Evolutionary conservation across 2,888 invertebrate genomes (phyloP).

Genomic region (Zelleria hepariella): DNA sequence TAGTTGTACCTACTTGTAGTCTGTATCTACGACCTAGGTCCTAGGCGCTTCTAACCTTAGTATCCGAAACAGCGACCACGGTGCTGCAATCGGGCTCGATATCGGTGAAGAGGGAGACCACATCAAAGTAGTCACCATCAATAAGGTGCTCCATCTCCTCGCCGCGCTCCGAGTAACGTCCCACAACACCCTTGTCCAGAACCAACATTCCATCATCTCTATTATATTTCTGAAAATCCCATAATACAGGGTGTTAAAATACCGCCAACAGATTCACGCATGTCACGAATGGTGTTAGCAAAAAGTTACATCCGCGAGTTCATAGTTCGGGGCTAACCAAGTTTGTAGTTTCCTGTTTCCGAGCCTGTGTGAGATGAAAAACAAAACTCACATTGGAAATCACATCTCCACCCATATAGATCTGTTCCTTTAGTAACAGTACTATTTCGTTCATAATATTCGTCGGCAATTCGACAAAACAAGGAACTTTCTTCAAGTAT

Average conservation of each 20-base stretch:
- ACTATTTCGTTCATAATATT: background rate
- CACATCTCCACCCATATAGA: background rate
- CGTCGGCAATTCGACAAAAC: background rate
- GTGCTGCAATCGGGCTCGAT: background rate
- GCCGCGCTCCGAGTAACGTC: background rate
- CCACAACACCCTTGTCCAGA: background rate
- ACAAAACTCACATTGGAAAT: background rate
- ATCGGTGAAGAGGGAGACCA: background rate
- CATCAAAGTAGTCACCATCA: background rate
- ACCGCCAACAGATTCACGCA: too few species aligned
- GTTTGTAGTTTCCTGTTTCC: too few species aligned
- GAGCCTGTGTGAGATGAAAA: too few species aligned
- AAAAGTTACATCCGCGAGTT: too few species aligned
- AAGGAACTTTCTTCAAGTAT: background rate
- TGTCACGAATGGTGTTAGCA: background rate
- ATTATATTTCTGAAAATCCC: background rate
- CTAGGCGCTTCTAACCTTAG: background rate
- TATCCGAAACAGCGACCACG: background rate
- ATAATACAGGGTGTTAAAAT: too few species aligned
- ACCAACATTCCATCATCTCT: background rate
- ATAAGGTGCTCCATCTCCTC: background rate
- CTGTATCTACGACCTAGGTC: too few species aligned
- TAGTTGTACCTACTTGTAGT: too few species aligned
- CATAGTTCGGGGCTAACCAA: too few species aligned
- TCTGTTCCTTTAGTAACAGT: background rate